phyloP scores from a whole-genome alignment of 2,888 invertebrate species.

The Nesidiocoris tenuis region DNA sequence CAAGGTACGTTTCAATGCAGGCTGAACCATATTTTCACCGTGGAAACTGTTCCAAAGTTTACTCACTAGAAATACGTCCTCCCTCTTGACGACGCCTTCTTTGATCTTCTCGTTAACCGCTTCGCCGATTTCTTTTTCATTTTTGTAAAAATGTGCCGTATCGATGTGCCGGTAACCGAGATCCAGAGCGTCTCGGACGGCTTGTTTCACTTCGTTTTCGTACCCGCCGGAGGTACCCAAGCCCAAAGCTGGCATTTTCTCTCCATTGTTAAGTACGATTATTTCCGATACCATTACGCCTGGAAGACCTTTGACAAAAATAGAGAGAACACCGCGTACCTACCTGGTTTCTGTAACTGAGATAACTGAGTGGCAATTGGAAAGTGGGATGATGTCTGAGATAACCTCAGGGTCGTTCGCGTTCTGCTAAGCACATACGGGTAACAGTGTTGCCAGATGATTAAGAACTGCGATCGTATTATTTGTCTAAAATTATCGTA shows the following conservation, averaged over 20 bases:
- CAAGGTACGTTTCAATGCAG: constrained; percentile 68
- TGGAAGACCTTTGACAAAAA: too few relatives aligned
- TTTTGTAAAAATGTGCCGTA: constrained; percentile 68
- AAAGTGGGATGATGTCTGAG: too few relatives aligned
- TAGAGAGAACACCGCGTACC: too few relatives aligned
- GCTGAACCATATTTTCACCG: constrained; percentile 59
- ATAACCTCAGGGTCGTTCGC: too few relatives aligned
- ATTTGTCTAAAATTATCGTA: too few relatives aligned
- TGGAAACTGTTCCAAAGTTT: constrained; percentile 55
- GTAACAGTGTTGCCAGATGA: too few relatives aligned
- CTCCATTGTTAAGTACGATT: constrained; percentile 54
- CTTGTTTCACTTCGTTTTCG: constrained; percentile 61
- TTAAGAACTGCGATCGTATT: too few relatives aligned
- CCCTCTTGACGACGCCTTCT: constrained; percentile 66
- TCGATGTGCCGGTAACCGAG: constrained; percentile 76
- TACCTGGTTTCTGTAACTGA: too few relatives aligned
- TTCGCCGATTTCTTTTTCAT: constrained; percentile 70
- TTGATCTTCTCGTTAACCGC: constrained; percentile 65
- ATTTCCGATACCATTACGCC: neutral
- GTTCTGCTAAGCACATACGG: too few relatives aligned
- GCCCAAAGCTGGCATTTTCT: constrained; percentile 55
- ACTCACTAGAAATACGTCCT: constrained; percentile 69
- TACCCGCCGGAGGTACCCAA: constrained; percentile 58
- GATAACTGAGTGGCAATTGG: too few relatives aligned
- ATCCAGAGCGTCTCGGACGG: constrained; percentile 71